Conservation (phyloP, 2,113 vertebrate species). For the Gnathonemus longibarbis region DNA sequence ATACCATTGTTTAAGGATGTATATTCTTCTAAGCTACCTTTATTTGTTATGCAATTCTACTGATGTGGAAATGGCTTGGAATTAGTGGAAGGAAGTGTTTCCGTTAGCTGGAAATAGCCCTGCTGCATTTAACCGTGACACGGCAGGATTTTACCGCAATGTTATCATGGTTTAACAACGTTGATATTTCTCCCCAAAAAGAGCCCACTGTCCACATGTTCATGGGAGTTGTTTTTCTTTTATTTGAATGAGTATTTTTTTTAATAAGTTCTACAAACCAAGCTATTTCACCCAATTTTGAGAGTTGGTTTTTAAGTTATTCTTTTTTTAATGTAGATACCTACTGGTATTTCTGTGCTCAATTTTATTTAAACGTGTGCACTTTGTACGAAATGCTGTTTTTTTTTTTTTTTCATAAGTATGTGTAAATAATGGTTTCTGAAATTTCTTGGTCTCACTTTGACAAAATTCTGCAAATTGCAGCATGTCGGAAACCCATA, state of each 20-base stretch:
- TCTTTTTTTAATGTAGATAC: background rate
- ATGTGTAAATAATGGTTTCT: background rate
- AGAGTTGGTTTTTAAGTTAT: conserved; percentile 12
- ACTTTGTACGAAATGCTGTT: background rate
- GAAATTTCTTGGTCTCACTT: background rate
- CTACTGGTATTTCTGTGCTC: background rate
- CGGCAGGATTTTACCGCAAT: background rate
- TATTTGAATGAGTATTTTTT: background rate
- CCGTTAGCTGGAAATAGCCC: background rate
- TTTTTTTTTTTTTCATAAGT: background rate
- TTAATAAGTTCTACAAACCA: background rate
- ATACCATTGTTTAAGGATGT: background rate
- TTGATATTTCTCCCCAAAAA: background rate
- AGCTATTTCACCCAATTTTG: background rate
- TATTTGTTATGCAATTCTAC: background rate
- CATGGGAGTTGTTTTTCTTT: background rate
- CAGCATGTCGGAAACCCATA: background rate
- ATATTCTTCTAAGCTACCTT: background rate
- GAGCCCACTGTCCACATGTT: background rate
- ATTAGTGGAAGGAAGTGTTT: background rate
- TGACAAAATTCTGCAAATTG: background rate
- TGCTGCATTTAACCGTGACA: background rate
- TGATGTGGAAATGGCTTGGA: background rate
- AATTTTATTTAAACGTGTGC: conserved; percentile 5
- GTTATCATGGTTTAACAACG: background rate